These are phyloP conservation scores for Scolanthus callimorphus DNA, from an alignment of 92 coral and sea anemone genomes.

Conservation along the genomic window DNA sequence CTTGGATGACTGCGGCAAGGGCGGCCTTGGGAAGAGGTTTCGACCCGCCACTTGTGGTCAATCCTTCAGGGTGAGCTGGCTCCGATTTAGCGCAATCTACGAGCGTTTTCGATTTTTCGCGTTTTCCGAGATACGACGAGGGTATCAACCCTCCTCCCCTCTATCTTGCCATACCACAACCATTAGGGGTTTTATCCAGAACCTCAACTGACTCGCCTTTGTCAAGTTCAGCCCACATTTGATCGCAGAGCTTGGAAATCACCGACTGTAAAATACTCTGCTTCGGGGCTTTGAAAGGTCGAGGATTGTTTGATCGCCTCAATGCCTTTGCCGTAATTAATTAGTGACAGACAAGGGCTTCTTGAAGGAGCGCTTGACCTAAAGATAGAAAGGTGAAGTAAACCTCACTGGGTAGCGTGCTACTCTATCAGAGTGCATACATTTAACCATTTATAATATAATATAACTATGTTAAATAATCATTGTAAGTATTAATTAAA, in stretches of 20 bases:
- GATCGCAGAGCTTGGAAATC: constrained; percentile 78
- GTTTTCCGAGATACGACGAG: constrained; percentile 78
- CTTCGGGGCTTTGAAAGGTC: constrained; percentile 49
- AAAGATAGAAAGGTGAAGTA: background rate
- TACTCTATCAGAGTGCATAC: no score
- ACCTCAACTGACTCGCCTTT: constrained; percentile 80
- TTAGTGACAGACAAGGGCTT: constrained; percentile 55
- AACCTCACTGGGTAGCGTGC: no score
- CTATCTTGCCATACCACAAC: constrained; percentile 97
- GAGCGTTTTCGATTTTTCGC: constrained; percentile 37
- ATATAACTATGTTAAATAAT: no score
- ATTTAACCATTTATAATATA: no score
- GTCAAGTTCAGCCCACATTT: constrained; percentile 71
- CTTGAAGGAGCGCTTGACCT: constrained; percentile 54
- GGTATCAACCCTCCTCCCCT: constrained; percentile 92
- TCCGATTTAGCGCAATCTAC: background rate
- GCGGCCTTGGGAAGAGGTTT: background rate
- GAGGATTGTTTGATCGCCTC: constrained; percentile 20
- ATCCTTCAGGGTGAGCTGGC: background rate
- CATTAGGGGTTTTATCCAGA: constrained; percentile 92
- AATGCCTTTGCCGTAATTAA: constrained; percentile 45
- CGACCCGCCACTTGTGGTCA: no score
- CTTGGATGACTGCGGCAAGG: background rate
- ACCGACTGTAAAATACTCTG: constrained; percentile 80
- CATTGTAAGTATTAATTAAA: no score